A percentile compares a stretch with the other conserved stretches of the same genome.
Evolutionary conservation across 2,888 invertebrate species (phyloP).

Genomic region (Cartodere bifasciata): DNA sequence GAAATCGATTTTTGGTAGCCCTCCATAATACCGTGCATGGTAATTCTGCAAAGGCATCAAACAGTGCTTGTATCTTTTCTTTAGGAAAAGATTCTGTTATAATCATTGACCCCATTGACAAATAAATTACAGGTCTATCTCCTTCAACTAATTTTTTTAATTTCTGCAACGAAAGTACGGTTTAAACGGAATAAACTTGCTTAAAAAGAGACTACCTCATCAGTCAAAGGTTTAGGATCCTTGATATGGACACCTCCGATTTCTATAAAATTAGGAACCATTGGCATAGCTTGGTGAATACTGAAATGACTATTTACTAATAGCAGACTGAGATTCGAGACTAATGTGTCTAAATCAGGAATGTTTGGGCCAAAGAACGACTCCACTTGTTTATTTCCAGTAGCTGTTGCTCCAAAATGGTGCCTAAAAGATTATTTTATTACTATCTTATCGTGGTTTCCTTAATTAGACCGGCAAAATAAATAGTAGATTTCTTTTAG

Average conservation of each 20-base stretch:
- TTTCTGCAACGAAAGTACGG: constrained; percentile 7
- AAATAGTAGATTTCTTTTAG: too few species aligned
- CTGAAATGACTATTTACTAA: constrained; percentile 45
- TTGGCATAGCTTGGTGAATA: constrained; percentile 42
- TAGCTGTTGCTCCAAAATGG: too few species aligned
- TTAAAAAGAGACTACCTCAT: constrained; percentile 27
- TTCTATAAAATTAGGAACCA: constrained; percentile 42
- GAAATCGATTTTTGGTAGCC: constrained; percentile 35
- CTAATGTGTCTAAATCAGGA: constrained; percentile 35
- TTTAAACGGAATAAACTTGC: neutral
- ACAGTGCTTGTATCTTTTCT: constrained; percentile 35
- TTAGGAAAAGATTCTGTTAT: constrained; percentile 40
- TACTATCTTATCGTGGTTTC: too few species aligned
- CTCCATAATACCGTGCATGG: constrained; percentile 42
- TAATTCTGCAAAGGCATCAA: constrained; percentile 37
- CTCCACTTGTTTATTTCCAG: constrained; percentile 35
- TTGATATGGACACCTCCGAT: constrained; percentile 42
- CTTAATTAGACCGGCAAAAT: too few species aligned
- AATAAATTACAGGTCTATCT: constrained; percentile 33
- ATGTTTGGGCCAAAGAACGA: constrained; percentile 38
- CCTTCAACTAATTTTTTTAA: constrained; percentile 9
- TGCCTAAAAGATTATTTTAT: too few species aligned
- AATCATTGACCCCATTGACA: constrained; percentile 47
- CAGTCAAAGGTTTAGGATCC: constrained; percentile 35
- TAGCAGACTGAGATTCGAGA: constrained; percentile 41